Percentiles rank a stretch among this genome's conserved stretches.
phyloP scores from a whole-genome alignment of 1,140 invertebrate genomes.

The Drosophila ercepeae region DNA sequence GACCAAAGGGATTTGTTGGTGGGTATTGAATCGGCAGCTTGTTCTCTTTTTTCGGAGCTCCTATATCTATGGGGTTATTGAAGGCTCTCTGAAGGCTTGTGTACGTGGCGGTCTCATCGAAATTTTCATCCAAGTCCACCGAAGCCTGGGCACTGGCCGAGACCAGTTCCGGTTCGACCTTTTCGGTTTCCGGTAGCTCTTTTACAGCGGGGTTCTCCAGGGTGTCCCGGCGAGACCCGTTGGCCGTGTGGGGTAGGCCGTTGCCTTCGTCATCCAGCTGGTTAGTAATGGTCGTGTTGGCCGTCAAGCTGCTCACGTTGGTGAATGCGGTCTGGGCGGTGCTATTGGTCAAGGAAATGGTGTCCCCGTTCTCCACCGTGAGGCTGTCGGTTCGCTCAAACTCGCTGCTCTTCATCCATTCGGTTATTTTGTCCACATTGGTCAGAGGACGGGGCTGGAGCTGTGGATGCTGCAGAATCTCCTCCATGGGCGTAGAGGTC shows the following conservation, averaged over 20 bases:
- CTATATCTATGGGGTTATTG: conserved; percentile 88
- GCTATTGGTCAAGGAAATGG: conserved; percentile 48
- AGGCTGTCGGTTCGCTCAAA: conserved; percentile 78
- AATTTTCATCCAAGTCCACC: conserved; percentile 86
- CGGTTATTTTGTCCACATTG: conserved; percentile 77
- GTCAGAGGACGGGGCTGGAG: conserved; percentile 53
- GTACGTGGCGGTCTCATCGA: conserved; percentile 91
- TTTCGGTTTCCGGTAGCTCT: conserved; percentile 61
- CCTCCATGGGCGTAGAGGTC: conserved; percentile 78
- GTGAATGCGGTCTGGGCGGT: conserved; percentile 70
- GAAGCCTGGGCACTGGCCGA: conserved; percentile 67
- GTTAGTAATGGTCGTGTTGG: conserved; percentile 75
- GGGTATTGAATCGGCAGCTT: conserved; percentile 25
- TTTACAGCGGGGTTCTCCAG: conserved; percentile 73
- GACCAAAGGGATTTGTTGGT: conserved; percentile 60
- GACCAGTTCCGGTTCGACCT: conserved; percentile 24
- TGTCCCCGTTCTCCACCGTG: conserved; percentile 77
- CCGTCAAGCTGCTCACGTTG: conserved; percentile 66
- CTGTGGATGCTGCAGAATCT: conserved; percentile 69
- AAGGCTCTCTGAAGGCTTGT: conserved; percentile 93
- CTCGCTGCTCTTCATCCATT: conserved; percentile 80
- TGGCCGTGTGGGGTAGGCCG: conserved; percentile 85
- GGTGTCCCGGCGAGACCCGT: conserved; percentile 85
- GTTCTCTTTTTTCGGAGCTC: conserved; percentile 5
- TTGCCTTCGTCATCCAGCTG: conserved; percentile 83